Conservation (phyloP, 2,888 invertebrate species). For the Ectemnius lituratus region DNA sequence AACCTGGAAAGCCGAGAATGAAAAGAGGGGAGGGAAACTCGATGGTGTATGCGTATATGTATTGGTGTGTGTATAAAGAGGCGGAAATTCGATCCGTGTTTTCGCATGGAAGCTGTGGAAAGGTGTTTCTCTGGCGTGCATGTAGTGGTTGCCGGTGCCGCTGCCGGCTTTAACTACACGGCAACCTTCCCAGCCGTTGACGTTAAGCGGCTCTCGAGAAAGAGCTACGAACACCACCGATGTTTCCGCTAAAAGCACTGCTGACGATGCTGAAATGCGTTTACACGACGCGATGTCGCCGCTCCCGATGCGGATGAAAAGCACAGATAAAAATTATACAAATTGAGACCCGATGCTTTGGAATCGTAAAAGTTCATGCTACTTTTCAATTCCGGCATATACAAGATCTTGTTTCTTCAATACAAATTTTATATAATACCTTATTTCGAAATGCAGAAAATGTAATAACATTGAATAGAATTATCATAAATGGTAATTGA, state of each 20-base stretch:
- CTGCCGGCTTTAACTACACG: constrained; percentile 8
- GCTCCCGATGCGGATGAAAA: no score
- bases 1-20: background rate
- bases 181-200: background rate
- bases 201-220: constrained; percentile 17
- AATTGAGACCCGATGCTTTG: no score
- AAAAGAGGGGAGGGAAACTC: background rate
- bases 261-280: constrained; percentile 13
- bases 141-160: background rate
- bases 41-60: background rate
- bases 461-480: no score
- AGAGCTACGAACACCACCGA: background rate
- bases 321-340: no score
- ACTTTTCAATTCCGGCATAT: no score
- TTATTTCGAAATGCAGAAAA: no score
- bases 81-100: constrained; percentile 11
- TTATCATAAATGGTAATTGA: no score
- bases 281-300: background rate
- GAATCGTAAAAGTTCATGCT: no score
- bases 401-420: no score
- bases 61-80: background rate
- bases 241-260: constrained; percentile 24
- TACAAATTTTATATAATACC: no score
- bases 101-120: background rate
- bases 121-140: constrained; percentile 5